Conservation (phyloP, 2,888 invertebrate genomes). For the Terebella lapidaria region DNA sequence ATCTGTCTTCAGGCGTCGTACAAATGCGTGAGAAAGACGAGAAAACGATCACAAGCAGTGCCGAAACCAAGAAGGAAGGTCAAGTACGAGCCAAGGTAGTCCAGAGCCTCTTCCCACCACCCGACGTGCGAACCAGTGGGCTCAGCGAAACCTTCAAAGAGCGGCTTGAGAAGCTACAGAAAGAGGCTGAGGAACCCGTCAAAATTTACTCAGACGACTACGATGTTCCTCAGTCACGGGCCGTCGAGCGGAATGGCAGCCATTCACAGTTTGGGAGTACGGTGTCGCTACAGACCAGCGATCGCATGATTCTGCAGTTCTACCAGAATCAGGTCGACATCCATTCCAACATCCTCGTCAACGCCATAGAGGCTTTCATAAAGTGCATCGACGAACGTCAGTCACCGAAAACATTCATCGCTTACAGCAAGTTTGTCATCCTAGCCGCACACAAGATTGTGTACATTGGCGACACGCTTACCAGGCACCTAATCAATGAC, state of each 20-base stretch:
- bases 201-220: slow-evolving; percentile 3
- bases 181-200: slow-evolving; percentile 8
- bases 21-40: neutral
- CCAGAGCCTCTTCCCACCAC: neutral
- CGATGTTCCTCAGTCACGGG: slow-evolving; percentile 4
- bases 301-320: slow-evolving; percentile 77
- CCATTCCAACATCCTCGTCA: slow-evolving; percentile 72
- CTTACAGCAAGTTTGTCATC: slow-evolving; percentile 90
- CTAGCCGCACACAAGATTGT: slow-evolving; percentile 89
- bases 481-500: slow-evolving; percentile 73
- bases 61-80: neutral
- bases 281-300: slow-evolving; percentile 57
- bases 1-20: neutral
- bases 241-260: neutral
- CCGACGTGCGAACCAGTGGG: slow-evolving; percentile 11
- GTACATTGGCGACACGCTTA: slow-evolving; percentile 88
- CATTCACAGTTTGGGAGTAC: neutral
- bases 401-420: slow-evolving; percentile 85
- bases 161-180: slow-evolving; percentile 12
- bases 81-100: neutral
- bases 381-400: slow-evolving; percentile 31
- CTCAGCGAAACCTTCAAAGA: slow-evolving; percentile 15
- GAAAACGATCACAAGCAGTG: neutral
- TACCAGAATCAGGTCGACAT: slow-evolving; percentile 82
- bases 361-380: slow-evolving; percentile 87